Evolutionary conservation across 2,888 invertebrate genomes (phyloP).

Genomic region (Physocephala rufipes): DNA sequence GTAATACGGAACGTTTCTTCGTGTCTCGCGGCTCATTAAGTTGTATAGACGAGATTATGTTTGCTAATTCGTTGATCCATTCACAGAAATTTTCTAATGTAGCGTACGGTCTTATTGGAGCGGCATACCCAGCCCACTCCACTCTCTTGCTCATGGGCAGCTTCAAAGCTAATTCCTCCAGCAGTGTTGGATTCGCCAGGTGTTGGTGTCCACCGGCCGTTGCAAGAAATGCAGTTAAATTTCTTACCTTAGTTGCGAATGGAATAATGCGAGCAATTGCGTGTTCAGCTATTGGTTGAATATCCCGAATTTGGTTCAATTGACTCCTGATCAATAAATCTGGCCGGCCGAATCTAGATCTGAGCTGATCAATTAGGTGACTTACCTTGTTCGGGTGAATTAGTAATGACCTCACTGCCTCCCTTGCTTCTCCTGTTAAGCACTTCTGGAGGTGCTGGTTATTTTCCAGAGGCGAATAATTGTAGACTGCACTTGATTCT

Average conservation of each 20-base stretch:
- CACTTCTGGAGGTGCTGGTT: conserved; percentile 37
- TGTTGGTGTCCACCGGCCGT: conserved; percentile 11
- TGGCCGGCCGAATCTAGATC: conserved; percentile 34
- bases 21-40: not conserved
- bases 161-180: not conserved
- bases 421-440: conserved; percentile 36
- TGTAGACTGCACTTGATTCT: conserved; percentile 32
- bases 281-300: conserved; percentile 35
- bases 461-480: conserved; percentile 38
- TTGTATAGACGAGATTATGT: not conserved
- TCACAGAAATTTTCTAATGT: not conserved
- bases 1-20: not conserved
- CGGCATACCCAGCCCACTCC: conserved; percentile 5
- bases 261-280: conserved; percentile 35
- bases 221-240: conserved; percentile 12
- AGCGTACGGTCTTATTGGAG: not conserved
- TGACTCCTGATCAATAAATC: conserved; percentile 41
- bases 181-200: not conserved
- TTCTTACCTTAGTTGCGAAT: conserved; percentile 21
- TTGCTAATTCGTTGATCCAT: conserved; percentile 2
- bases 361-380: conserved; percentile 34
- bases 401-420: conserved; percentile 31
- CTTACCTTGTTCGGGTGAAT: conserved; percentile 39
- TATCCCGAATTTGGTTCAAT: conserved; percentile 36
- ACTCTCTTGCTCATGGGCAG: not conserved